Base-by-base conservation (phyloP, 2,888 invertebrate genomes). In the Drosophila dives region DNA sequence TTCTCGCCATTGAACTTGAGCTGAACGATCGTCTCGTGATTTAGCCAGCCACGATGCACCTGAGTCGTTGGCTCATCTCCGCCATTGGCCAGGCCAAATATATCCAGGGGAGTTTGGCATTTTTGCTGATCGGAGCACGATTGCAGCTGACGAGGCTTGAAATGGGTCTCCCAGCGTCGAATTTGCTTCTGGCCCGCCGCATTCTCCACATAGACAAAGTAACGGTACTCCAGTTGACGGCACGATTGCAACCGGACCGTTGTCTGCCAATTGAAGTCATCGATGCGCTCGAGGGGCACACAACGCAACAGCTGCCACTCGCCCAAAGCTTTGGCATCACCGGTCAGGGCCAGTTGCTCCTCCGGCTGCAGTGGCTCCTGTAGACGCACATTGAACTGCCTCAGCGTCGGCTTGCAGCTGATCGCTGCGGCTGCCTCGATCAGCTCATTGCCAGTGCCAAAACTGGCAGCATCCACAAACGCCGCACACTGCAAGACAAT, bases 41-140 rank as follows among this genome's bases (percentile, higher is more conserved):
- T 92, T 26, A 98, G 94, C 98, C 98, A 98, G n/a, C 98, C 98
- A 80, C 95, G 94, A 88, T 96, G 96, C n/a, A 97, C 93, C 78
- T 91, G 89, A 17, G 70, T 54, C 32, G 85, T 79, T 3, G 64
- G 38, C 2, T 71, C 83, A 1, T 68, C 54, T 0, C 42, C 56
- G 3, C 64, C 29, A n/a, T 38, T 50, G 12, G 66, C 61, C 12
- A 89, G 55, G 0, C 87, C 87, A 50, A 88, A 88, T 1, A 79
- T 65, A 53, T 88, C 88, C 49, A 80, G 6, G 7, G 73, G 77
- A 6, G 45, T 12, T 58, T 71, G 74, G 65, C 77, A 77, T 49
- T 79, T 71, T n/a, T 72, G 58, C 29, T 72, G 55, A 34, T 75
- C 81, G n/a, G 64, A 17, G 51, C 85, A 80, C 33, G 89, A 67